Conservation (phyloP, 2,113 vertebrate species). For the Turdus rufiventris region DNA sequence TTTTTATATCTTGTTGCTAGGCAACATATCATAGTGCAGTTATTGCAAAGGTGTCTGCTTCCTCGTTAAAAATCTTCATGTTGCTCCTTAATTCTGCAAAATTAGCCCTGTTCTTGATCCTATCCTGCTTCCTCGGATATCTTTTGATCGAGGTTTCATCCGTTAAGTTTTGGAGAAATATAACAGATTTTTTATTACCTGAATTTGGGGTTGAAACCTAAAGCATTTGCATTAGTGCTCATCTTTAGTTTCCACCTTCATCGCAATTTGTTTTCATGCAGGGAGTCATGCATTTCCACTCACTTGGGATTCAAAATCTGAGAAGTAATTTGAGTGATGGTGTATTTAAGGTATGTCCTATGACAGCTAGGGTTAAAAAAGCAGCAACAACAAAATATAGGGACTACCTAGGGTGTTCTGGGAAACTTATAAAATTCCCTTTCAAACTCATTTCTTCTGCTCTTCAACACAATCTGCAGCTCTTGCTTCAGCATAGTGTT, state of each 20-base stretch:
- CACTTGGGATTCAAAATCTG: conserved; percentile 20
- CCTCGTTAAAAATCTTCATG: conserved; percentile 69
- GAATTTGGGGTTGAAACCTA: conserved; percentile 16
- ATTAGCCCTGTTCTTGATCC: conserved; percentile 72
- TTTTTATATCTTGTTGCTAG: conserved; percentile 80
- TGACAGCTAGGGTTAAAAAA: not conserved
- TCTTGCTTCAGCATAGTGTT: not conserved
- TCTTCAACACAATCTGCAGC: not conserved
- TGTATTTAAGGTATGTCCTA: not conserved
- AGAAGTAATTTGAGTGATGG: conserved; percentile 5
- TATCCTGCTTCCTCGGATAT: conserved; percentile 22
- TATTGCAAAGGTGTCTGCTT: conserved; percentile 71
- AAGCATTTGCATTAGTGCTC: not conserved
- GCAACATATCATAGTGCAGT: conserved; percentile 72
- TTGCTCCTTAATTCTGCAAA: conserved; percentile 74
- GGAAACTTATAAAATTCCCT: not conserved
- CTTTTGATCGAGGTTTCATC: conserved; percentile 65
- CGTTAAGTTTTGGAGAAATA: conserved; percentile 30
- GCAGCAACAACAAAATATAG: not conserved
- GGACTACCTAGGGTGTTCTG: not conserved
- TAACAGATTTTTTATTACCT: not conserved
- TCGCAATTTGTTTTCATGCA: conserved; percentile 44
- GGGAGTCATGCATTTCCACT: not conserved
- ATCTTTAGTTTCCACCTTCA: conserved; percentile 37
- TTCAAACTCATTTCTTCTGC: not conserved